phyloP scores from a whole-genome alignment of 2,797 vertebrate genomes.

The Rhinoraja longicauda region DNA sequence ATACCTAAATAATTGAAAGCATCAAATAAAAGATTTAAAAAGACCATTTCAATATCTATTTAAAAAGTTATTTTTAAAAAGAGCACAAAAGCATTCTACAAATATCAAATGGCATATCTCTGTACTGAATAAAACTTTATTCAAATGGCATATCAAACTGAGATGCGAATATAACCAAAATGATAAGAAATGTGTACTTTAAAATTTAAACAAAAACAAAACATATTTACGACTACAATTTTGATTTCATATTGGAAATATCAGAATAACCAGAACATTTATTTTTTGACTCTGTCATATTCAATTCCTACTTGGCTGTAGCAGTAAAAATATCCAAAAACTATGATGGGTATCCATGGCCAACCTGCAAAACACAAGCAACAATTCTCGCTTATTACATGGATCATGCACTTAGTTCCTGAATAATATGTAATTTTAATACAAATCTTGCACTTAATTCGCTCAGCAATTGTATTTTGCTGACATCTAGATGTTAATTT shows the following conservation, averaged over 20 bases:
- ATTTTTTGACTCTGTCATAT: conserved; percentile 51
- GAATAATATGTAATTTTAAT: background rate
- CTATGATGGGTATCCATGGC: conserved; percentile 61
- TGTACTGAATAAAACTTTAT: background rate
- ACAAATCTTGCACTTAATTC: conserved; percentile 10
- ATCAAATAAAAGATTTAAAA: background rate
- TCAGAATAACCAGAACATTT: background rate
- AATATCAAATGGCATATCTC: too few species aligned
- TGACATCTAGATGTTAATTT: too few species aligned
- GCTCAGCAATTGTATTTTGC: background rate
- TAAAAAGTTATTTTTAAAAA: background rate
- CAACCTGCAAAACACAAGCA: conserved; percentile 56
- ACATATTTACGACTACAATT: background rate
- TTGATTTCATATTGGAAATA: background rate
- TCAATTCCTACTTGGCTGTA: conserved; percentile 64
- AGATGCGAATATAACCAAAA: background rate
- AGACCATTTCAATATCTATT: background rate
- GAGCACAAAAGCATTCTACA: background rate
- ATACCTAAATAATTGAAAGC: background rate
- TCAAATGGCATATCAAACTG: background rate
- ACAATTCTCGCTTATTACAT: background rate
- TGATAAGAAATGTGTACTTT: background rate
- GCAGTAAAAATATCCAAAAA: conserved; percentile 64
- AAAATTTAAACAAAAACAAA: background rate
- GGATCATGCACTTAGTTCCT: conserved; percentile 43